phyloP scores from a whole-genome alignment of 1,140 invertebrate species.

The Epicauta chinensis region DNA sequence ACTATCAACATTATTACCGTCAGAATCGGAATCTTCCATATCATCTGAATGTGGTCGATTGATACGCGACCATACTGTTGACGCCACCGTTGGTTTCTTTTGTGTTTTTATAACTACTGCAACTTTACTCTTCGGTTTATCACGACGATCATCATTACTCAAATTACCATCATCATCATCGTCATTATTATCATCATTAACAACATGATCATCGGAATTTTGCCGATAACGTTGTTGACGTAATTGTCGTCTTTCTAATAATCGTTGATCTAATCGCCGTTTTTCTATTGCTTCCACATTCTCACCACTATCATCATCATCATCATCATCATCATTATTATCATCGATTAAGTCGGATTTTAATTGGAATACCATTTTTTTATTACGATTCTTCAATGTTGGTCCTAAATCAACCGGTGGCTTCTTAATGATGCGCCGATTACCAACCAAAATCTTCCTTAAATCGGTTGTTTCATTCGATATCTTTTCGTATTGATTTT shows the following conservation, averaged over 20 bases:
- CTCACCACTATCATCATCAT: background rate
- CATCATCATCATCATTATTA: background rate
- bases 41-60: slow-evolving; percentile 8
- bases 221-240: background rate
- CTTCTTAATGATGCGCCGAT: slow-evolving; percentile 16
- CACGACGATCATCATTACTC: background rate
- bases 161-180: background rate
- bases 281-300: background rate
- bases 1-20: slow-evolving; percentile 2
- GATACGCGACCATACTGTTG: slow-evolving; percentile 36
- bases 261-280: slow-evolving; percentile 1
- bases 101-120: slow-evolving; percentile 38
- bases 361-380: slow-evolving; percentile 26
- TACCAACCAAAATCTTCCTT: slow-evolving; percentile 27
- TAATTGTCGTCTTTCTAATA: background rate
- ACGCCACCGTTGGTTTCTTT: slow-evolving; percentile 39
- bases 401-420: slow-evolving; percentile 24
- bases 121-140: slow-evolving; percentile 38
- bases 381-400: slow-evolving; percentile 33
- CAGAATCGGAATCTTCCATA: slow-evolving; percentile 12
- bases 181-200: slow-evolving; percentile 17
- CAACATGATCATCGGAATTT: background rate
- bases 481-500: slow-evolving; percentile 35
- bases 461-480: slow-evolving; percentile 22
- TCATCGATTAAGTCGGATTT: slow-evolving; percentile 9